Percentiles rank a stretch among this genome's conserved stretches.
These are phyloP conservation scores for Poeciliopsis turneri DNA, from an alignment of 2,797 vertebrate genomes.

Conservation along the genomic window DNA sequence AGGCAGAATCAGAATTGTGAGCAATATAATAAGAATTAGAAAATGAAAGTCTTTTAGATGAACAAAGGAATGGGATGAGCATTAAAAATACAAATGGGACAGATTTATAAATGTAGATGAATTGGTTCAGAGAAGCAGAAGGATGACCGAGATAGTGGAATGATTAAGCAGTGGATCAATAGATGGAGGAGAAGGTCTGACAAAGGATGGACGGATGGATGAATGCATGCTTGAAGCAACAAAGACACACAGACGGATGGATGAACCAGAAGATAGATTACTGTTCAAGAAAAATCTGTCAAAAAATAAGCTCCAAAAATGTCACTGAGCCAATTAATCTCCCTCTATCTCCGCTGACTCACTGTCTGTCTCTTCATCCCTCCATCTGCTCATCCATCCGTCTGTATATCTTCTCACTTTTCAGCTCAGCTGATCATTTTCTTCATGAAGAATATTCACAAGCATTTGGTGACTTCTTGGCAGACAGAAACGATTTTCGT, in stretches of 20 bases:
- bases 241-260: conserved; percentile 13
- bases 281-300: conserved; percentile 8
- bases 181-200: conserved; percentile 18
- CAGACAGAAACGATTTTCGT: background rate
- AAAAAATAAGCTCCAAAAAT: conserved; percentile 20
- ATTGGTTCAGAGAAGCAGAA: background rate
- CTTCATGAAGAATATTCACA: background rate
- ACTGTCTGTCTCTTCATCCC: conserved; percentile 4
- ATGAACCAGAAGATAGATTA: conserved; percentile 14
- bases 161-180: conserved; percentile 18
- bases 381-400: conserved; percentile 14
- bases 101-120: conserved; percentile 12
- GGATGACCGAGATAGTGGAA: conserved; percentile 1
- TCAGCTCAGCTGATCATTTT: conserved; percentile 5
- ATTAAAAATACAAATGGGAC: background rate
- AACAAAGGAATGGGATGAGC: background rate
- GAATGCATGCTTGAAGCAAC: background rate
- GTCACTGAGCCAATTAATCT: conserved; percentile 7
- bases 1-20: background rate
- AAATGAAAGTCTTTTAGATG: background rate
- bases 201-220: conserved; percentile 10
- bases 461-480: background rate
- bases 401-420: background rate
- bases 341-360: conserved; percentile 6
- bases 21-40: background rate